Base-by-base conservation (phyloP, 2,888 invertebrate species). In the Acleris literana region DNA sequence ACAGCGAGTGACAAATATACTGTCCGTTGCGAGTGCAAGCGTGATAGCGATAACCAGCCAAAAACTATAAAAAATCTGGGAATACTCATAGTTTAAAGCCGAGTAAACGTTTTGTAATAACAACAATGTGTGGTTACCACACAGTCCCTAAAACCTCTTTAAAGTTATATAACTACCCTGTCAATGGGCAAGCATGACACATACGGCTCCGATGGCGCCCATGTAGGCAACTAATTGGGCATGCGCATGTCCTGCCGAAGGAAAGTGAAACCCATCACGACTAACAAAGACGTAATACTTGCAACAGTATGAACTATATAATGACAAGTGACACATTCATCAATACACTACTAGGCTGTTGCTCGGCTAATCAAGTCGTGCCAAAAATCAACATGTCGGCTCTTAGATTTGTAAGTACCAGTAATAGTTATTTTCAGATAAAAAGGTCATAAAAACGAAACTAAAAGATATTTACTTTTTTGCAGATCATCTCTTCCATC, bases 231-330 rank as follows among this genome's bases (percentile, higher is more conserved):
- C 84, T 86, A 83, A 90, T 88, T 86, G 83, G 82, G 82, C 81
- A 87, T 86, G 85, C 88, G 73, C 80, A 79, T 79, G 86, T 88
- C 89, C 90, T 89, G 84, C 70, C 88, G 80, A 87, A 86, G 90
- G 88, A 92, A 92, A 92, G 92, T 92, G 92, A 92, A 92, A 92
- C 79, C 81, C 75, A 75, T 69, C 72, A 69, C 78, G 79, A 85
- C 84, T 72, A 77, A 86, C 82, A 84, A 81, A 86, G 82, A 82
- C 85, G 87, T 85, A 85, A 87, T 82, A 83, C 87, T 90, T 92
- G 91, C 91, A 92, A 90, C 90, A 92, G 85, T 88, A 81, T 89
- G 88, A 89, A 90, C 88, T 92, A 92, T 92, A 92, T 90, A 92
- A 90, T 79, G 82, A 83, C 84, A 76, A 78, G 85, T 88, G 83